A percentile compares a stretch with the other conserved stretches of the same genome.
phyloP scores from a whole-genome alignment of 2,797 vertebrate species.

The Leptatherina wallacei region DNA sequence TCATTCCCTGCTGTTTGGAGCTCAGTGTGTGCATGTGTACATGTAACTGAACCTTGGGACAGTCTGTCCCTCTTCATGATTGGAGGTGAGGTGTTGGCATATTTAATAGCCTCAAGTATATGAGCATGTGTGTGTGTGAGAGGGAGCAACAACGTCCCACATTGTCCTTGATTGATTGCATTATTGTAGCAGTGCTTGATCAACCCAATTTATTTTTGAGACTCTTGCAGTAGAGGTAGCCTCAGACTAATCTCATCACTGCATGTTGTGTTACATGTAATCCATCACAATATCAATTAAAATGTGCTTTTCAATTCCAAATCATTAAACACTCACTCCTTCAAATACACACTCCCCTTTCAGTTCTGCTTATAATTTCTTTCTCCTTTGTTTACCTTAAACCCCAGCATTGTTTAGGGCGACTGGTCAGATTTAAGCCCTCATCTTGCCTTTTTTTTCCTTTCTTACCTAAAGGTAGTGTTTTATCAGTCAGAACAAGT shows the following conservation, averaged over 20 bases:
- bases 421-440: slow-evolving; percentile 17
- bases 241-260: not conserved
- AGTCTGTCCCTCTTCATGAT: slow-evolving; percentile 50
- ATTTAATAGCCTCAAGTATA: slow-evolving; percentile 56
- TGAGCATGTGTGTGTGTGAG: slow-evolving; percentile 28
- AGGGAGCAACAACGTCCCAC: slow-evolving; percentile 9
- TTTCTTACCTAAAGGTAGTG: not conserved
- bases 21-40: slow-evolving; percentile 46
- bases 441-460: not conserved
- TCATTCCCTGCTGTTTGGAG: slow-evolving; percentile 47
- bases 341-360: not conserved
- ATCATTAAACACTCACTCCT: not conserved
- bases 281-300: not conserved
- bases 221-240: slow-evolving; percentile 12
- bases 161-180: slow-evolving; percentile 2
- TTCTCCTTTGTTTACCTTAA: not conserved
- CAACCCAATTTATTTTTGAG: not conserved
- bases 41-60: slow-evolving; percentile 44
- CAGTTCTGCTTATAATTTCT: not conserved
- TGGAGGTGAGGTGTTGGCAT: slow-evolving; percentile 60
- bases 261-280: not conserved
- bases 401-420: not conserved
- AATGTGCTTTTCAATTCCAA: not conserved
- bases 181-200: slow-evolving; percentile 1
- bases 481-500: not conserved